A percentile compares a stretch with the other conserved stretches of the same genome.
These are phyloP conservation scores for Neosilurus mollespiculum DNA, from an alignment of 2,797 vertebrate species.

Conservation along the genomic window DNA sequence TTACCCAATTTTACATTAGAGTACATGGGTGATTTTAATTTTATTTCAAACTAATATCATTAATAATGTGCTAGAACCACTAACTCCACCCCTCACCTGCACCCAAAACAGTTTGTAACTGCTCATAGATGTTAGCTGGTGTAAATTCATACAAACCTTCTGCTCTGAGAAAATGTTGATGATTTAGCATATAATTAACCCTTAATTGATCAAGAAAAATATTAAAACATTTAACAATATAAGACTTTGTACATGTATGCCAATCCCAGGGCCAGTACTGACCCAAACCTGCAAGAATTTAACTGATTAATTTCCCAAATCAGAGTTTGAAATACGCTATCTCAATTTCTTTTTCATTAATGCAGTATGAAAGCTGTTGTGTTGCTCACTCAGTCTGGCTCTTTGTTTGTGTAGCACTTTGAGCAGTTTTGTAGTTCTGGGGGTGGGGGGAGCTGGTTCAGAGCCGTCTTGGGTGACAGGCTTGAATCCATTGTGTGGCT, in stretches of 20 bases:
- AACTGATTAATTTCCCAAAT: slow-evolving; percentile 27
- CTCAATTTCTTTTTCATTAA: slow-evolving; percentile 18
- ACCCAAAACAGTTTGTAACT: neutral
- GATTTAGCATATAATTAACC: neutral
- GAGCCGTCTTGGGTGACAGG: slow-evolving; percentile 71
- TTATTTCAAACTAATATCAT: neutral
- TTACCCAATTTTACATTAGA: neutral
- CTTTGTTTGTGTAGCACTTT: slow-evolving; percentile 76
- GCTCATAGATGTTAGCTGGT: neutral
- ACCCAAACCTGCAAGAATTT: neutral
- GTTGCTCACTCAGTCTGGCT: slow-evolving; percentile 69
- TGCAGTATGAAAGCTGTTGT: slow-evolving; percentile 72
- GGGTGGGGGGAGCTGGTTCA: slow-evolving; percentile 53
- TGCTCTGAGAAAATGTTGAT: neutral
- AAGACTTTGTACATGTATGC: neutral
- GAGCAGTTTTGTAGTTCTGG: slow-evolving; percentile 57
- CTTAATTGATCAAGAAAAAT: neutral
- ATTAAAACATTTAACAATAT: neutral
- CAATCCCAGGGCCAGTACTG: neutral
- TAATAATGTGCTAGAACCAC: neutral
- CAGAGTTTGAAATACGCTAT: slow-evolving; percentile 8
- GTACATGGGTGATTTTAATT: neutral
- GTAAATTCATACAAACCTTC: neutral
- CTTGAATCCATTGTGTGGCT: slow-evolving; percentile 82
- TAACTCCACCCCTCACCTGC: no score